Evolutionary conservation across 2,888 invertebrate genomes (phyloP), one percentile per base, ranked within the genome.

Genomic region (Acleris emargana): DNA sequence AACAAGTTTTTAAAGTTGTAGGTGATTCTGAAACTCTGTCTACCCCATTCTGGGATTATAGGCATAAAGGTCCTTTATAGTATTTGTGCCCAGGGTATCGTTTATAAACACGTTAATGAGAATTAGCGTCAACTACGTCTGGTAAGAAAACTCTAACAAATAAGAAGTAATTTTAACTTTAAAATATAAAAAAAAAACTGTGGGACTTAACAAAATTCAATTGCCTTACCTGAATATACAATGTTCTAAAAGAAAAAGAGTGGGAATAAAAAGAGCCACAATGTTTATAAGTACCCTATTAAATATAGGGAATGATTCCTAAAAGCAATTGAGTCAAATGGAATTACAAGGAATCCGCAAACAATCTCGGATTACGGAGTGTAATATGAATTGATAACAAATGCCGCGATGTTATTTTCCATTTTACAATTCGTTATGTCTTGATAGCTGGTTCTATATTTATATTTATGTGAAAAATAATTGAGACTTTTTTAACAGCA

Each of bases 291-390:
- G 51, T 55, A 53, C 60, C 51, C 50, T 62, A 67, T 68, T 62
- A n/a, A n/a, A n/a, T n/a, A 67, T 62, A 68, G 69, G 71, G 73
- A 75, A 71, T 71, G 62, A 67, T 72, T 70, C 58, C 66, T 68
- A 68, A 74, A 74, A 77, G 73, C 74, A 73, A 74, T 76, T 74
- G 75, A 71, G 72, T 74, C 67, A 67, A 54, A 67, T 67, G 68
- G 68, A 68, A 72, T 71, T 68, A 70, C 66, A 64, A 67, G 61
- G 63, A 54, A 54, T 51, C 61, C 53, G 52, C 45, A 54, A 67
- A 72, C 68, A 67, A 69, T 71, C 49, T 68, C 52, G 38, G 63
- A 55, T 66, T 63, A 63, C 51, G 45, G 51, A 28, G 49, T 43
- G 45, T 60, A 57, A 58, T 62, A 58, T 53, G 47, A 53, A 58